These are phyloP conservation scores for Philereme transversata DNA, from an alignment of 2,888 invertebrate genomes.

Conservation along the genomic window DNA sequence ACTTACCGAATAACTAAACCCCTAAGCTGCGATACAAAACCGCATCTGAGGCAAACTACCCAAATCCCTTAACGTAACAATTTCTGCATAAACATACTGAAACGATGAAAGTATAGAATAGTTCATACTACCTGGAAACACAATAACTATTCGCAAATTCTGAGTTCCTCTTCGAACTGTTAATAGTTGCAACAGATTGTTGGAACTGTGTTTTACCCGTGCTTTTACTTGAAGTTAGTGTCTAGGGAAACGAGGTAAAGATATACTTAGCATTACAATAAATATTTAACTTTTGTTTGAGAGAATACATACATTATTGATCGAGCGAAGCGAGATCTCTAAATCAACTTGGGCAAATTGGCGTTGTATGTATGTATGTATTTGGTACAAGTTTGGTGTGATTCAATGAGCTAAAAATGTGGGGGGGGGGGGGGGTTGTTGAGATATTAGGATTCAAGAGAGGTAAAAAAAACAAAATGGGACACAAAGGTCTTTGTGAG, in stretches of 20 bases:
- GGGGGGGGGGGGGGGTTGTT: too few relatives aligned
- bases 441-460: too few relatives aligned
- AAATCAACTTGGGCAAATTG: too few relatives aligned
- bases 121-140: not conserved
- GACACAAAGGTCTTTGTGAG: too few relatives aligned
- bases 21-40: not conserved
- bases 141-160: not conserved
- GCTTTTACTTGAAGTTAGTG: not conserved
- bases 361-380: too few relatives aligned
- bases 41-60: not conserved
- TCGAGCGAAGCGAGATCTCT: too few relatives aligned
- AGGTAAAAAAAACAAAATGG: too few relatives aligned
- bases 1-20: not conserved
- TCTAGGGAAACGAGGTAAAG: not conserved
- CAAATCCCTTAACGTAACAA: not conserved
- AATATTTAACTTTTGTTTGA: too few relatives aligned
- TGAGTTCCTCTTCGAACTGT: not conserved
- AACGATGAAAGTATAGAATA: slow-evolving; percentile 5
- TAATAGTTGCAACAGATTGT: not conserved
- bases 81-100: not conserved
- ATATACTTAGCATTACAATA: too few relatives aligned
- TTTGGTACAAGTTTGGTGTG: too few relatives aligned
- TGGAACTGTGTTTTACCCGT: not conserved
- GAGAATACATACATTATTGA: too few relatives aligned
- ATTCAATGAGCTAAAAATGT: too few relatives aligned